A percentile compares a stretch with the other conserved stretches of the same genome.
Evolutionary conservation across 2,113 vertebrate species (phyloP).

Genomic region (Brachirus orientalis): DNA sequence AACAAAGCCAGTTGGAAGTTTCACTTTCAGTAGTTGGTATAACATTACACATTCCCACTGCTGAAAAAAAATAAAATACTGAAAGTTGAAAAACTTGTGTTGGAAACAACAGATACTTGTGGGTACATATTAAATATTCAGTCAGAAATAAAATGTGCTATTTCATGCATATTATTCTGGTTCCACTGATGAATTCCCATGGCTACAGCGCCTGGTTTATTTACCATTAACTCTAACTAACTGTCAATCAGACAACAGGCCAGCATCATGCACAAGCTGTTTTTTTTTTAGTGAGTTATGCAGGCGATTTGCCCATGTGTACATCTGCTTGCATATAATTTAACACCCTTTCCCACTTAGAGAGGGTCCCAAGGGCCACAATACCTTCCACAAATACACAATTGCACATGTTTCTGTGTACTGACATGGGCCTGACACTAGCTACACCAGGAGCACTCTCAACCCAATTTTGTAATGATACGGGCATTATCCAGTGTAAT

Average conservation of each 20-base stretch:
- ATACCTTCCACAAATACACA: slow-evolving; percentile 43
- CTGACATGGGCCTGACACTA: slow-evolving; percentile 39
- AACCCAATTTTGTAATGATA: slow-evolving; percentile 77
- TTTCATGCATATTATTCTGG: neutral
- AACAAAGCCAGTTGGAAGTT: neutral
- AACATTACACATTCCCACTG: neutral
- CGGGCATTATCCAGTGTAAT: slow-evolving; percentile 78
- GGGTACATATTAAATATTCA: too few relatives aligned
- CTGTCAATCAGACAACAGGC: neutral
- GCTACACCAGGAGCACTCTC: slow-evolving; percentile 60
- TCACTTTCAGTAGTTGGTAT: neutral
- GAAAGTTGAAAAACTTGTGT: neutral
- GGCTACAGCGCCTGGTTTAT: too few relatives aligned
- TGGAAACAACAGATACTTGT: neutral
- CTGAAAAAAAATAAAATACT: neutral
- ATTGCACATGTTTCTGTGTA: slow-evolving; percentile 38
- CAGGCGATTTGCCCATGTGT: slow-evolving; percentile 59
- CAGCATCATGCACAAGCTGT: slow-evolving; percentile 44
- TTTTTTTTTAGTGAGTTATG: slow-evolving; percentile 57
- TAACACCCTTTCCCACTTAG: slow-evolving; percentile 68
- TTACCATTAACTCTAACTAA: too few relatives aligned
- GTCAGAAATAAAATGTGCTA: neutral
- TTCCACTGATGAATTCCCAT: neutral
- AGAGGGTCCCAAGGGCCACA: slow-evolving; percentile 54
- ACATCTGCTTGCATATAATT: slow-evolving; percentile 73